Evolutionary conservation across 2,888 invertebrate species (phyloP), one percentile per base, ranked within the genome.

Genomic region (Eremobia ochroleuca): DNA sequence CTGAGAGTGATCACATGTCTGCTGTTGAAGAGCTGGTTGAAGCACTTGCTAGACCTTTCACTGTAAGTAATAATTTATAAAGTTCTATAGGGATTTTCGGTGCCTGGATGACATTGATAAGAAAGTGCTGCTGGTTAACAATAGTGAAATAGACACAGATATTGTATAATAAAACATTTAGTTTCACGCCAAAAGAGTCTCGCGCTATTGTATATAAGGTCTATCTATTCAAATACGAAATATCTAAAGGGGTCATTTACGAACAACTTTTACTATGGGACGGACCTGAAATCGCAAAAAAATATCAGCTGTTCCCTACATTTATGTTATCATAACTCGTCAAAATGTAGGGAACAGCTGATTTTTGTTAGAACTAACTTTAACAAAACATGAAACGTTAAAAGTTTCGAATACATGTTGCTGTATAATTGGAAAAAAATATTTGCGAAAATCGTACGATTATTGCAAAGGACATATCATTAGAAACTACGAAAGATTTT

Each of bases 21-120:
- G 93, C 95, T 55, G 94, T 95, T 0, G 96, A 96, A 74, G 97
- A 97, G 62, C 88, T 97, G 25, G 96, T 96, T 3, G 96, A 97
- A 81, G 96, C 97, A 3, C 83, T 97, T 11, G 93, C 96, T 25
- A 95, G 96, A 76, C 97, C 97, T 13, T 97, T 97, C 76, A 96
- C 96, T 83, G 97, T 97, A 81, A 62, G 62, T 62, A 34, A 6
- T 8, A 37, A 8, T 37, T 62, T 62, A 6, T 37, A 37, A 8
- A 62, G 6, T 15, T 11, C 34, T 61, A 5, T 25, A 25, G 4
- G 34, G 34, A 37, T 37, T 34, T 34, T 34, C 5, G 13, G 13
- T 11, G 1, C 21, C 5, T 25, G 11, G 34, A 34, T 25, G 21
- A 25, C 21, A 61, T 34, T 61, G 8, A 59, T 18, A 59, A 59